A percentile compares a stretch with the other conserved stretches of the same genome.
These are phyloP conservation scores for Pangasius macronema DNA, from an alignment of 2,797 vertebrate genomes.

Conservation along the genomic window DNA sequence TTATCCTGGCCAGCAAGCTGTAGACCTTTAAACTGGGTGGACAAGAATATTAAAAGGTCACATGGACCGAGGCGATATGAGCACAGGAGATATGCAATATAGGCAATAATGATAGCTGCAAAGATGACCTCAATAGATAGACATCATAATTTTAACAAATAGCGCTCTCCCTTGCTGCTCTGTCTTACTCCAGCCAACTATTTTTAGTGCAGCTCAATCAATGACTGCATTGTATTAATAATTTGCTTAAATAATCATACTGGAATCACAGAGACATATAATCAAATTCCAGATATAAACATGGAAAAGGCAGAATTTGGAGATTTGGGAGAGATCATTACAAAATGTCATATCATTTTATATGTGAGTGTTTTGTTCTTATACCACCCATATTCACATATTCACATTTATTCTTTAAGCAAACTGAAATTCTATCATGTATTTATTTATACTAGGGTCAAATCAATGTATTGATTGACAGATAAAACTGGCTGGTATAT, in stretches of 20 bases:
- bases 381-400: not conserved
- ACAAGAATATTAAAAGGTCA: constrained; percentile 27
- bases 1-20: constrained; percentile 8
- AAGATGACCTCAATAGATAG: not conserved
- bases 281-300: not conserved
- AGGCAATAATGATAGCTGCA: not conserved
- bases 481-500: not conserved
- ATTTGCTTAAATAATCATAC: not conserved
- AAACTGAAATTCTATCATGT: not conserved
- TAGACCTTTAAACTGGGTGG: constrained; percentile 31
- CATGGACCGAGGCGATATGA: not conserved
- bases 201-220: not conserved
- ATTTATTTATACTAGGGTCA: not conserved
- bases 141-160: not conserved
- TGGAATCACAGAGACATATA: not conserved
- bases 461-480: not conserved
- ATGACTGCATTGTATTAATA: not conserved
- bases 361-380: not conserved
- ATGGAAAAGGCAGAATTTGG: not conserved
- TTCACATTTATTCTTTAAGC: not conserved
- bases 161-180: not conserved
- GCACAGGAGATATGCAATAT: not conserved
- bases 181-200: not conserved
- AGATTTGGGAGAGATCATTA: not conserved
- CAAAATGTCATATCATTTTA: not conserved